These are phyloP conservation scores for Kryphioiulus occultus DNA, from an alignment of 2,888 invertebrate species.

Conservation along the genomic window DNA sequence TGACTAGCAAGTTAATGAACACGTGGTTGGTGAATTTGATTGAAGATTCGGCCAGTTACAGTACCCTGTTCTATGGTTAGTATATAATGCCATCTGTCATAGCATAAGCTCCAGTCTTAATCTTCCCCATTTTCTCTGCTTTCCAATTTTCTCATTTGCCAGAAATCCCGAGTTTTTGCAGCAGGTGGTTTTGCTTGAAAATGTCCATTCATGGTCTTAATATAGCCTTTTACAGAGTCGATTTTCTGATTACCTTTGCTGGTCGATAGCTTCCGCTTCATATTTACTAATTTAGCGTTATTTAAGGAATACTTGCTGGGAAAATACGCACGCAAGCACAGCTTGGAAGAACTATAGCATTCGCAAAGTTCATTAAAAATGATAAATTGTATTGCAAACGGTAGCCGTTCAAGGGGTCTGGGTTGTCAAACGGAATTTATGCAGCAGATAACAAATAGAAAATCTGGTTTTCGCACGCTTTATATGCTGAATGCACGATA, in stretches of 20 bases:
- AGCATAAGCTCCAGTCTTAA: background rate
- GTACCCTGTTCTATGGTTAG: no score
- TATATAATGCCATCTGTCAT: background rate
- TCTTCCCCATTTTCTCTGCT: background rate
- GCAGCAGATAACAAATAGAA: background rate
- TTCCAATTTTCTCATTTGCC: background rate
- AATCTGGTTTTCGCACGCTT: background rate
- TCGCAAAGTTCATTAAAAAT: constrained; percentile 7
- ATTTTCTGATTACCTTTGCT: background rate
- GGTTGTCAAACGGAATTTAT: background rate
- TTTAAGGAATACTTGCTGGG: background rate
- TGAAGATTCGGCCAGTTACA: no score
- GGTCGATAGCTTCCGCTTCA: background rate
- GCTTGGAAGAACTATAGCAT: background rate
- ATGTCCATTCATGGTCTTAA: background rate
- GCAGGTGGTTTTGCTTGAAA: background rate
- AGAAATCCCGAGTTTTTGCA: background rate
- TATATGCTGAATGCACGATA: constrained; percentile 1
- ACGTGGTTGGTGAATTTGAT: no score
- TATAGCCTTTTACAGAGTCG: background rate
- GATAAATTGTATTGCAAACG: constrained; percentile 13
- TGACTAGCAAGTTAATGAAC: no score
- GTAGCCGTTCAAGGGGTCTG: background rate
- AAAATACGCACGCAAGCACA: background rate
- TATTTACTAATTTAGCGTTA: background rate